Conservation (phyloP, 2,113 vertebrate species). For the Otolemur garnettii region DNA sequence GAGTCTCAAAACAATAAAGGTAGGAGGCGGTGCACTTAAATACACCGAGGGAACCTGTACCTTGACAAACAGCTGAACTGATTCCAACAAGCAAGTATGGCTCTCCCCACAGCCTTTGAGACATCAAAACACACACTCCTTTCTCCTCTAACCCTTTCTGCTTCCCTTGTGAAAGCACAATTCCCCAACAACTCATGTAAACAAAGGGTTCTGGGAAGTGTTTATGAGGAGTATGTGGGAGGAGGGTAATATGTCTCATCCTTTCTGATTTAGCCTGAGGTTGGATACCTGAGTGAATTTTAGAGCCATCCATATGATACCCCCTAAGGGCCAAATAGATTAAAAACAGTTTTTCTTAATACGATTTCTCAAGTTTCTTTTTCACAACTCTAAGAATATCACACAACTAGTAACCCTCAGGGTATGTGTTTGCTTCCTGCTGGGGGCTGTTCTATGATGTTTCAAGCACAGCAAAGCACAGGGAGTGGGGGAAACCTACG, state of each 20-base stretch:
- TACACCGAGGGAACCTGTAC: background rate
- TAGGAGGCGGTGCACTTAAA: background rate
- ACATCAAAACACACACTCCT: constrained; percentile 51
- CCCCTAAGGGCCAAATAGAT: constrained; percentile 57
- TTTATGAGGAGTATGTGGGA: background rate
- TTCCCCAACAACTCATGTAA: constrained; percentile 48
- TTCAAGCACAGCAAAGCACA: constrained; percentile 59
- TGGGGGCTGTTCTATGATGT: constrained; percentile 46
- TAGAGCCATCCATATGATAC: constrained; percentile 43
- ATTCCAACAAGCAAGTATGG: background rate
- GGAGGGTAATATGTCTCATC: background rate
- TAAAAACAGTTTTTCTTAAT: constrained; percentile 60
- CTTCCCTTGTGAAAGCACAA: constrained; percentile 31
- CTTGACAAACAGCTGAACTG: constrained; percentile 22
- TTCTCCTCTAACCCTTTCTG: constrained; percentile 16
- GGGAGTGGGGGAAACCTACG: background rate
- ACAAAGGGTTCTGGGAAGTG: background rate
- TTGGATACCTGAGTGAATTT: constrained; percentile 48
- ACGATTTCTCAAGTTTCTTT: constrained; percentile 75
- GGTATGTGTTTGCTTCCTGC: constrained; percentile 58
- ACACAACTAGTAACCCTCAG: constrained; percentile 57
- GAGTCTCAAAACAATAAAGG: background rate
- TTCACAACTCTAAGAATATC: constrained; percentile 71
- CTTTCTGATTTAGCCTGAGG: constrained; percentile 35
- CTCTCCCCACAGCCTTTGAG: constrained; percentile 45